Percentiles rank a stretch among this genome's conserved stretches.
Evolutionary conservation across 2,797 vertebrate genomes (phyloP).

Genomic region (Paguma larvata): DNA sequence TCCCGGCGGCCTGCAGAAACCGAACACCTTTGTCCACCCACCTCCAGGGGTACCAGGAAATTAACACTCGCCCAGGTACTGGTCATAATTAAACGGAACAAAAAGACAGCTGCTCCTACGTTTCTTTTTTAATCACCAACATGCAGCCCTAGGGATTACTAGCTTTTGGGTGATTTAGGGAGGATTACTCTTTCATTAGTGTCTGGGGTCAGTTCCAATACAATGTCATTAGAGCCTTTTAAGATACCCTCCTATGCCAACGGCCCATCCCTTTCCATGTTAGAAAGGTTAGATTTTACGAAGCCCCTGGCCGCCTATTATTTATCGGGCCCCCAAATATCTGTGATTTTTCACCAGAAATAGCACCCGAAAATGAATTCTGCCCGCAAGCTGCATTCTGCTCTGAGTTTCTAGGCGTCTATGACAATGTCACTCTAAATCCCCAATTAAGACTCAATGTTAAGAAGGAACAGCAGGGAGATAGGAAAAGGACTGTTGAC

Average conservation of each 20-base stretch:
- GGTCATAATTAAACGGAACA: slow-evolving; percentile 87
- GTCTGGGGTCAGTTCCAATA: slow-evolving; percentile 75
- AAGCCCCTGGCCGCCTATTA: neutral
- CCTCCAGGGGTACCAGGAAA: slow-evolving; percentile 83
- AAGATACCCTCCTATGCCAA: neutral
- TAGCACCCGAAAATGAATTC: neutral
- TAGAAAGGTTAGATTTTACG: neutral
- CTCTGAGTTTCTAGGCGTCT: neutral
- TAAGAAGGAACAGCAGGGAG: neutral
- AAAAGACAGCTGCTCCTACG: slow-evolving; percentile 90
- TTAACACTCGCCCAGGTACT: slow-evolving; percentile 82
- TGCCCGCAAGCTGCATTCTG: neutral
- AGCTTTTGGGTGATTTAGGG: slow-evolving; percentile 90
- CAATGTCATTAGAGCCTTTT: slow-evolving; percentile 51
- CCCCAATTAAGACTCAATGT: neutral
- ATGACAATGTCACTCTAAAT: neutral
- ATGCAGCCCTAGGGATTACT: slow-evolving; percentile 89
- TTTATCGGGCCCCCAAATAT: neutral
- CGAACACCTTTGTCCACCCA: slow-evolving; percentile 85
- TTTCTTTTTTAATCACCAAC: slow-evolving; percentile 90
- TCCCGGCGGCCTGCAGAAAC: slow-evolving; percentile 87
- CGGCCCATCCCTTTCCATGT: neutral
- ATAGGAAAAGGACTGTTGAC: neutral
- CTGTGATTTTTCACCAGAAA: slow-evolving; percentile 13
- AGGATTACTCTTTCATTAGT: slow-evolving; percentile 91